Evolutionary conservation across 2,888 invertebrate species (phyloP).

Genomic region (Siphonodentalium dalli): DNA sequence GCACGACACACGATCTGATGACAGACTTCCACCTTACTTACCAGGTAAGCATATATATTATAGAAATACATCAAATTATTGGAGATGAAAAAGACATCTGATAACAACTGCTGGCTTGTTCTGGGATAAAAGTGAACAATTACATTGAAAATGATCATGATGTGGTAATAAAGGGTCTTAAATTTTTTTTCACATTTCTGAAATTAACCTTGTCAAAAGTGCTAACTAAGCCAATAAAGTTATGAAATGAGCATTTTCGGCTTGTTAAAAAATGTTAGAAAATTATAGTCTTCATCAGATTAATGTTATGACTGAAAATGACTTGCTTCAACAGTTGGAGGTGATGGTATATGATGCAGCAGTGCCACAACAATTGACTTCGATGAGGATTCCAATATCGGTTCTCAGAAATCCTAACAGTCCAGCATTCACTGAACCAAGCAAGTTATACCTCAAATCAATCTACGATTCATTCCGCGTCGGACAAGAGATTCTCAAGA

Average conservation of each 20-base stretch:
- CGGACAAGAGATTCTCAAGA: constrained; percentile 42
- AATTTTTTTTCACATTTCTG: too few species aligned
- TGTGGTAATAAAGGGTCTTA: too few species aligned
- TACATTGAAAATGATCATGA: too few species aligned
- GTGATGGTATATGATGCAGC: constrained; percentile 41
- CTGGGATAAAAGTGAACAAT: too few species aligned
- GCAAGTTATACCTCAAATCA: constrained; percentile 35
- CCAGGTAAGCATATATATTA: constrained; percentile 22
- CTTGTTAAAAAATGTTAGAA: too few species aligned
- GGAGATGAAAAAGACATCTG: not conserved
- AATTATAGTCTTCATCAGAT: too few species aligned
- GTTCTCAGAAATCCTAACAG: constrained; percentile 44
- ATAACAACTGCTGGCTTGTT: too few species aligned
- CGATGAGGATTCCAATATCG: constrained; percentile 29
- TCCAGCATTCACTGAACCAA: constrained; percentile 40
- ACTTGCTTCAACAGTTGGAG: too few species aligned
- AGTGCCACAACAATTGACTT: constrained; percentile 36
- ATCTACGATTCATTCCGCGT: constrained; percentile 44
- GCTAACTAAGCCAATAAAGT: too few species aligned
- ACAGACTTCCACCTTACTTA: constrained; percentile 33
- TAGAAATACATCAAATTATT: not conserved
- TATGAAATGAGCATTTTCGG: too few species aligned
- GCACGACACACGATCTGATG: constrained; percentile 26
- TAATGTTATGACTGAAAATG: too few species aligned
- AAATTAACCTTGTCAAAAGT: too few species aligned